phyloP scores from a whole-genome alignment of 2,113 vertebrate species.

The Miniopterus natalensis region DNA sequence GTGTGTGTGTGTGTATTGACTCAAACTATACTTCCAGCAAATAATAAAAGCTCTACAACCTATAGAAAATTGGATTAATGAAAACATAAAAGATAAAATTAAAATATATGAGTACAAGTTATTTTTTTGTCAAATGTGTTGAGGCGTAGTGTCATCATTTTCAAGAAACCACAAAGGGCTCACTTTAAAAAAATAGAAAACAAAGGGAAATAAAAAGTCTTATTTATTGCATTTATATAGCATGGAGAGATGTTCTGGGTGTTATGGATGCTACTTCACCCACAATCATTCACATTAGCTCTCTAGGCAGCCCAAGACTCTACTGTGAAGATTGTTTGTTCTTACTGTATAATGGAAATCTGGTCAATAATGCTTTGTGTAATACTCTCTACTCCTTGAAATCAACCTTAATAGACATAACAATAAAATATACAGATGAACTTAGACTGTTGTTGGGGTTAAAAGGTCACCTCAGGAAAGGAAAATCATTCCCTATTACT shows the following conservation, averaged over 20 bases:
- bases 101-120: conserved; percentile 10
- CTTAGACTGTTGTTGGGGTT: conserved; percentile 50
- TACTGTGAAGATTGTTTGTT: not conserved
- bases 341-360: conserved; percentile 23
- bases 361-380: not conserved
- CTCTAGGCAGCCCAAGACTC: not conserved
- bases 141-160: not conserved
- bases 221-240: conserved; percentile 28
- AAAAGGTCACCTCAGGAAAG: conserved; percentile 73
- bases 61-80: conserved; percentile 10
- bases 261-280: not conserved
- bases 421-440: conserved; percentile 51
- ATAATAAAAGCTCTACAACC: not conserved
- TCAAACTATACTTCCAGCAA: not conserved
- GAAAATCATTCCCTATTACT: conserved; percentile 74
- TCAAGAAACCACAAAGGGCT: not conserved
- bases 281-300: not conserved
- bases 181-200: conserved; percentile 2
- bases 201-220: not conserved
- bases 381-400: conserved; percentile 21
- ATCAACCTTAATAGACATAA: not conserved
- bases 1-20: not conserved
- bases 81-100: conserved; percentile 6
- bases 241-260: not conserved
- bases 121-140: conserved; percentile 40